These are phyloP conservation scores for Dolichotis patagonum DNA, from an alignment of 2,113 vertebrate species.

Conservation along the genomic window DNA sequence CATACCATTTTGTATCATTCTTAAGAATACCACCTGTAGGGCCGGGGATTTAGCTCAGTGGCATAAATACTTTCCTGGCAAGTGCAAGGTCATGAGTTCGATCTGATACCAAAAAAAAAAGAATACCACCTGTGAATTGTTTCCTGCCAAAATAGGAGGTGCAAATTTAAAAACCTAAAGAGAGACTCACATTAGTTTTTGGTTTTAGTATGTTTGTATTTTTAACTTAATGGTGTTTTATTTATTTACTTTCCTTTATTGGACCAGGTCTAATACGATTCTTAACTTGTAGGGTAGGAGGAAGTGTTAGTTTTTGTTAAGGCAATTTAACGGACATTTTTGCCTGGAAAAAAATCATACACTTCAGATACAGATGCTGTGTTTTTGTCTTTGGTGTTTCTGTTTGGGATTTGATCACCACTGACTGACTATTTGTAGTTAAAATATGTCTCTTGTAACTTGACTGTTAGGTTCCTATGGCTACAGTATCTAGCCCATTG, in stretches of 20 bases:
- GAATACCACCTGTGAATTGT: background rate
- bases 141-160: background rate
- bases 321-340: background rate
- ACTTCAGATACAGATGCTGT: background rate
- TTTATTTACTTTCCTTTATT: background rate
- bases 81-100: too few relatives aligned
- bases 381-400: background rate
- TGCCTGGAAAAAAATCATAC: background rate
- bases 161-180: conserved; percentile 20
- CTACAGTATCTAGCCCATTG: conserved; percentile 32
- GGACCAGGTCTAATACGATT: conserved; percentile 7
- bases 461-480: conserved; percentile 39
- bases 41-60: too few relatives aligned
- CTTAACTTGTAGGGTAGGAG: background rate
- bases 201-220: background rate
- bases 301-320: background rate
- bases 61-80: too few relatives aligned
- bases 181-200: background rate
- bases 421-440: conserved; percentile 12
- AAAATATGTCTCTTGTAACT: conserved; percentile 39
- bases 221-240: background rate
- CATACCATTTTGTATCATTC: background rate
- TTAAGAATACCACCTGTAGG: too few relatives aligned
- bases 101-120: too few relatives aligned
- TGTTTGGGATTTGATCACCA: background rate